phyloP scores from a whole-genome alignment of 2,888 invertebrate species.

The Pyrrhopygopsis socrates region DNA sequence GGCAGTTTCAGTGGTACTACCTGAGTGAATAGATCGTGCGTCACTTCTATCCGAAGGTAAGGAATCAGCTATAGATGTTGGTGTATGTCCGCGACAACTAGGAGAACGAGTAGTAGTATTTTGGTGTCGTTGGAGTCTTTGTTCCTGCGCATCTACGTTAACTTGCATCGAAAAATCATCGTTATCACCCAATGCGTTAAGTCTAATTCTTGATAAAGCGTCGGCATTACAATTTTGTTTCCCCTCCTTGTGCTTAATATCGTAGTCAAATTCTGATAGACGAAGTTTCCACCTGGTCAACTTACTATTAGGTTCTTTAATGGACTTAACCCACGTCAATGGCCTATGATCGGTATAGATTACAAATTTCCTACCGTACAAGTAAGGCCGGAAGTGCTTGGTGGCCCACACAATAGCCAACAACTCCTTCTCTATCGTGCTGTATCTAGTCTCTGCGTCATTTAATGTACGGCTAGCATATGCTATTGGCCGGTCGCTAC shows the following conservation, averaged over 20 bases:
- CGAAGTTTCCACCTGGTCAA: constrained; percentile 15
- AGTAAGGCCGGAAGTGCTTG: neutral
- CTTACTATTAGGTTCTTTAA: constrained; percentile 6
- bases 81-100: neutral
- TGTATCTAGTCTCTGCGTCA: neutral
- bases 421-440: neutral
- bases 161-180: constrained; percentile 50
- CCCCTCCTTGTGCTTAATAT: constrained; percentile 46
- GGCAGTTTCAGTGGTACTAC: constrained; percentile 3
- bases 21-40: neutral
- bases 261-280: constrained; percentile 3
- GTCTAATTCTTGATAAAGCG: constrained; percentile 54
- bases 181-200: constrained; percentile 28
- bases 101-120: neutral
- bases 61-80: neutral
- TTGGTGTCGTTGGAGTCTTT: neutral
- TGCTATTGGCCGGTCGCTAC: neutral
- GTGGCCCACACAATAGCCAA: constrained; percentile 48
- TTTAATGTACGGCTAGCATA: neutral
- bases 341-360: constrained; percentile 21
- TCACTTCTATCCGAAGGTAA: neutral
- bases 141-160: constrained; percentile 53
- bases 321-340: neutral
- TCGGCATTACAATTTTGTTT: constrained; percentile 65
- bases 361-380: neutral